Evolutionary conservation across 2,888 invertebrate genomes (phyloP), one percentile per base, ranked within the genome.

Genomic region (Therioaphis trifolii): DNA sequence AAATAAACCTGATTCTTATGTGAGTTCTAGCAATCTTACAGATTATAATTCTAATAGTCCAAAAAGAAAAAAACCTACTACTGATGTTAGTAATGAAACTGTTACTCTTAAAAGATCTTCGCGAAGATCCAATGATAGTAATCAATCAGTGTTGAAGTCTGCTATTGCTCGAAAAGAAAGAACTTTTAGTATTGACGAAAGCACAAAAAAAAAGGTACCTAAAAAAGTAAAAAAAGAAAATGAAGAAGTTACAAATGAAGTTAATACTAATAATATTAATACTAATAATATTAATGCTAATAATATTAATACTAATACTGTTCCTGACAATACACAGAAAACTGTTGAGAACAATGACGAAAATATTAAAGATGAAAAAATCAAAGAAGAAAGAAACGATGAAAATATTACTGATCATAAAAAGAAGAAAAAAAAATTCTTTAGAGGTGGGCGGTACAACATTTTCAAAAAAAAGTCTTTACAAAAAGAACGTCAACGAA

Each of bases 151-250:
- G 46, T 88, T 94, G 29, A 92, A 93, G 85, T 92, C 91, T 88
- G 93, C 93, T 14, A 93, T 93, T 86, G 93, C 93, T 0, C 90
- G 93, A 18, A 94, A 94, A 87, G 93, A 93, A 87, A 93, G 93
- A 86, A 92, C 92, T 0, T 93, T 92, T 86, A 92, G 92, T 77
- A 76, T 85, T 61, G 85, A 84, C 55, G 11, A 61, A 4, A 78
- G 66, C n/a, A 69, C 74, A 40, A 77, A 76, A 12, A 85, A 85
- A 80, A 84, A 46, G 55, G 71, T 75, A n/a, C 82, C 85, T 0
- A 85, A 85, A 68, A 77, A 69, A 77, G 18, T 71, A 15, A 77
- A 71, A 77, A 52, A n/a, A 46, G 72, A 84, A 40, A 49, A 35
- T 3, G 27, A 52, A n/a, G 35, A 27, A 21, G 55, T 69, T 71